Percentiles rank a stretch among this genome's conserved stretches.
phyloP scores from a whole-genome alignment of 2,888 invertebrate species.

The Troilus luridus region DNA sequence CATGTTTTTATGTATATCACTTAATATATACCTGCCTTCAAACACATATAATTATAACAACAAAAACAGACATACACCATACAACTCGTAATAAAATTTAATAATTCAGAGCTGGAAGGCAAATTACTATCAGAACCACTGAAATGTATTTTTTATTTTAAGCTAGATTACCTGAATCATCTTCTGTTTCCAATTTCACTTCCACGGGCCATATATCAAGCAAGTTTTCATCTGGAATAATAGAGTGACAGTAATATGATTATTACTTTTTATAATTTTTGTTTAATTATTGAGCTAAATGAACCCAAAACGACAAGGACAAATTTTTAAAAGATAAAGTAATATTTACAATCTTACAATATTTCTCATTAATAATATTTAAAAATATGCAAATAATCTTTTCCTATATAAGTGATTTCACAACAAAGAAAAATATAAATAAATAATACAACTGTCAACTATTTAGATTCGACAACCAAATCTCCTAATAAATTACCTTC shows the following conservation, averaged over 20 bases:
- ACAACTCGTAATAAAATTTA: neutral
- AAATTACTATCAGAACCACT: neutral
- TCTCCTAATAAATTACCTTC: neutral
- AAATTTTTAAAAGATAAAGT: neutral
- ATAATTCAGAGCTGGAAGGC: neutral
- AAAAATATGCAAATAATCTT: neutral
- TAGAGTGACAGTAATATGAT: neutral
- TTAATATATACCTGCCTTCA: neutral
- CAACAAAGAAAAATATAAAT: neutral
- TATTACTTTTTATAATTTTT: neutral
- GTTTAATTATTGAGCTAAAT: neutral
- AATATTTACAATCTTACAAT: neutral
- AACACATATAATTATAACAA: neutral
- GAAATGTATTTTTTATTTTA: neutral
- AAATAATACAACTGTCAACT: neutral
- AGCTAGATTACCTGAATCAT: neutral
- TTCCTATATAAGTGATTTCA: neutral
- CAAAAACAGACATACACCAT: neutral
- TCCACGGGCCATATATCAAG: slow-evolving; percentile 47
- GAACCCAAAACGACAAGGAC: neutral
- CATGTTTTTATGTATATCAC: neutral
- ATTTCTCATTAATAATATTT: neutral
- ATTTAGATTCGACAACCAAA: neutral
- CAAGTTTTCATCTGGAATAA: slow-evolving; percentile 51
- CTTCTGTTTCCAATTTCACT: slow-evolving; percentile 44